A percentile compares a stretch with the other conserved stretches of the same genome.
phyloP scores from a whole-genome alignment of 1,140 invertebrate species.

The Drosophila seguyi region DNA sequence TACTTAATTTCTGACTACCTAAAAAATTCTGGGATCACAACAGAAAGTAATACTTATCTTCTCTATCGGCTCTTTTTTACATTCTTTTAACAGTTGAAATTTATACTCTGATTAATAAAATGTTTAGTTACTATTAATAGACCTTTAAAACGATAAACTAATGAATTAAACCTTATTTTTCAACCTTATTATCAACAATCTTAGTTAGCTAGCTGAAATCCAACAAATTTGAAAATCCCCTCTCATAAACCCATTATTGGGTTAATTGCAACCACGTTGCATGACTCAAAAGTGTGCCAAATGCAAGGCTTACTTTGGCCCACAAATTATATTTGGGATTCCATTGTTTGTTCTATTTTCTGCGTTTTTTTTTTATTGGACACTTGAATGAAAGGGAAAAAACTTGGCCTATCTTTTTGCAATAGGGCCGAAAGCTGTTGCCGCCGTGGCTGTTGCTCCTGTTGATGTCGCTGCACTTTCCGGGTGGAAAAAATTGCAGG shows the following conservation, averaged over 20 bases:
- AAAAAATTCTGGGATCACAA: no score
- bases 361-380: conserved; percentile 27
- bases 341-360: conserved; percentile 31
- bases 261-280: conserved; percentile 30
- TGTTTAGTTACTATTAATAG: no score
- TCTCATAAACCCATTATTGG: conserved; percentile 11
- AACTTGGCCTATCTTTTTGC: conserved; percentile 22
- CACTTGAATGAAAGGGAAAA: conserved; percentile 19
- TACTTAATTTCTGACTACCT: neutral
- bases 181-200: neutral
- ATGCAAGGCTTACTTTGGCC: conserved; percentile 22
- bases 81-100: no score
- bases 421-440: conserved; percentile 39
- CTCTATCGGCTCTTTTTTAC: no score
- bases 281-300: conserved; percentile 35
- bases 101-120: no score
- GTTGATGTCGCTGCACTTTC: conserved; percentile 33
- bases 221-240: conserved; percentile 17
- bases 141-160: no score
- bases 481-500: conserved; percentile 41
- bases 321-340: conserved; percentile 45
- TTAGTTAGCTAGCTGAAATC: no score
- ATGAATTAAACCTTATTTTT: no score
- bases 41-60: neutral
- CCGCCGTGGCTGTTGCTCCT: conserved; percentile 27